Conservation (phyloP, 2,797 vertebrate genomes). For the Urophycis tenuis region DNA sequence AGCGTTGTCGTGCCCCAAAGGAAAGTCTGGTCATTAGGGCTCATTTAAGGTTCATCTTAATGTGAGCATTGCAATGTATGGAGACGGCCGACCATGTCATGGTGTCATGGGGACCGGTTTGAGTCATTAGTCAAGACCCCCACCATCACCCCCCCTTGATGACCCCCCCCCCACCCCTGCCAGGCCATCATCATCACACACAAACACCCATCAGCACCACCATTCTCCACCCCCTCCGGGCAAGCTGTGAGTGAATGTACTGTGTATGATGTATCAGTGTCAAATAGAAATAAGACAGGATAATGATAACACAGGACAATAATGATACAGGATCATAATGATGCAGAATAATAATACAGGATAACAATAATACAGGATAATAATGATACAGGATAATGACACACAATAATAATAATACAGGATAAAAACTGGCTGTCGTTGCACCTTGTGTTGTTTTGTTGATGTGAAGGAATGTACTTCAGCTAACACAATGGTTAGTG, state of each 20-base stretch:
- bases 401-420: not conserved
- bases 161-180: no score
- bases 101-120: not conserved
- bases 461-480: not conserved
- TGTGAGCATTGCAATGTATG: not conserved
- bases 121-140: not conserved
- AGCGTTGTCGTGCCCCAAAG: not conserved
- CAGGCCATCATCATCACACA: no score
- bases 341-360: no score
- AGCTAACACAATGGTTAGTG: not conserved
- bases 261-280: not conserved
- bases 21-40: not conserved
- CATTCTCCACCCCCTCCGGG: not conserved
- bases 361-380: not conserved
- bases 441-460: not conserved
- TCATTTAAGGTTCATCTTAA: not conserved
- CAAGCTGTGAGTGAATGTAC: not conserved
- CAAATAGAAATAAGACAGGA: no score
- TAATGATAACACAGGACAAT: no score
- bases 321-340: no score
- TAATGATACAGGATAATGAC: not conserved
- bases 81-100: not conserved
- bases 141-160: not conserved
- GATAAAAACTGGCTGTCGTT: not conserved
- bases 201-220: no score